These are phyloP conservation scores for Bubalus kerabau DNA, from an alignment of 2,113 vertebrate species.

Conservation along the genomic window DNA sequence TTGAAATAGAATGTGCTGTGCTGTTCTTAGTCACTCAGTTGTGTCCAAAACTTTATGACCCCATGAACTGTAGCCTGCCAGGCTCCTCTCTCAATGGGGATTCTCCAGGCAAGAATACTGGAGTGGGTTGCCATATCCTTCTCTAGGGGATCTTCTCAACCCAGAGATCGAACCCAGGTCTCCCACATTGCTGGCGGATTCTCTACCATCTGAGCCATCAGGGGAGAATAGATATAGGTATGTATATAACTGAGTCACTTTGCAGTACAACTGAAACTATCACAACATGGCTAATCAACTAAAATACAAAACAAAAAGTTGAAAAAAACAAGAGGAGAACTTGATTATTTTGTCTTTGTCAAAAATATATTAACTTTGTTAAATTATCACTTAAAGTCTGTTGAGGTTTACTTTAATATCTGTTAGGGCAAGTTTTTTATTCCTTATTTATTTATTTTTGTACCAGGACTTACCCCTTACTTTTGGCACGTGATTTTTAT, in stretches of 20 bases:
- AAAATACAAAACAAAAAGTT: not conserved
- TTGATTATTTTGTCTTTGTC: not conserved
- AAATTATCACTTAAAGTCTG: not conserved
- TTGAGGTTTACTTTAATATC: not conserved
- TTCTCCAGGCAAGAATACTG: not conserved
- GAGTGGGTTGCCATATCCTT: not conserved
- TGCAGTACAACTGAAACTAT: not conserved
- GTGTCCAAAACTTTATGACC: not conserved
- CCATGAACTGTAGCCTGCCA: not conserved
- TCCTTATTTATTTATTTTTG: not conserved
- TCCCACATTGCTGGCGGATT: accelerated
- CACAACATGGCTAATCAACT: not conserved
- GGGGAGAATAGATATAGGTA: not conserved
- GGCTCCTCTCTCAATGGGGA: not conserved
- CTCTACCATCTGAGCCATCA: not conserved
- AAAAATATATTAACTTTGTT: not conserved
- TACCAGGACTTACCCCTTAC: not conserved
- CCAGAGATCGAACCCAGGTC: not conserved
- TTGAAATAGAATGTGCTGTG: not conserved
- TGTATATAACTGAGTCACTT: not conserved
- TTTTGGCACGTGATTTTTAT: not conserved
- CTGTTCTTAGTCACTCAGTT: not conserved
- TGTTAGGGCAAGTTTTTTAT: not conserved
- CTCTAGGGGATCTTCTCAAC: not conserved
- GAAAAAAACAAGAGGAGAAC: not conserved